A percentile compares a stretch with the other conserved stretches of the same genome.
Conservation (phyloP, 37 sponge, comb jelly and placozoan genomes). For the Agelas oroides region DNA sequence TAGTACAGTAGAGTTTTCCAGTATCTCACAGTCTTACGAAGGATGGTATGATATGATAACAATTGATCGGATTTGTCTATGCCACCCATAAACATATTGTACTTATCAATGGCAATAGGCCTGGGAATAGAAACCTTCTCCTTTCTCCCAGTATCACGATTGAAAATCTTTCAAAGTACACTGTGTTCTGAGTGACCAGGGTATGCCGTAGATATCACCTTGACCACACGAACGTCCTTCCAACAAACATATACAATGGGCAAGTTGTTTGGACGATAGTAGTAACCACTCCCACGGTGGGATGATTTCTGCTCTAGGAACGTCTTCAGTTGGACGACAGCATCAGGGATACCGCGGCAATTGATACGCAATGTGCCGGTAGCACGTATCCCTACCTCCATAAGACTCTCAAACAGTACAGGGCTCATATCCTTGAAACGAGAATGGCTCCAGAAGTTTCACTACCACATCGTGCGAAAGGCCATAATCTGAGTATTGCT, state of each 20-base stretch:
- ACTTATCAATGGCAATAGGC: too few species aligned
- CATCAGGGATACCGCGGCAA: constrained; percentile 20
- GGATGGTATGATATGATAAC: too few species aligned
- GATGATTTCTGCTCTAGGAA: not conserved
- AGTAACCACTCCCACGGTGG: constrained; percentile 15
- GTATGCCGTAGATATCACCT: too few species aligned
- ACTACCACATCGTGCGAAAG: constrained; percentile 8
- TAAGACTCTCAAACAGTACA: constrained; percentile 11
- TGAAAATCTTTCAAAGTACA: too few species aligned
- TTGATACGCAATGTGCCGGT: constrained; percentile 21
- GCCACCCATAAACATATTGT: too few species aligned
- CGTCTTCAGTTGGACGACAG: not conserved
- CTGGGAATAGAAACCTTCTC: too few species aligned
- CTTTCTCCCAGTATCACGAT: too few species aligned
- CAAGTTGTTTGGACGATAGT: not conserved
- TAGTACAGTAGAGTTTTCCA: too few species aligned
- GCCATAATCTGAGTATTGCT: not conserved
- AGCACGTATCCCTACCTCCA: not conserved
- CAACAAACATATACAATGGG: too few species aligned
- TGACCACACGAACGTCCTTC: too few species aligned
- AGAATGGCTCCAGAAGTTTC: not conserved
- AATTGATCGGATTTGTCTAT: not conserved
- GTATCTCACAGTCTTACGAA: too few species aligned
- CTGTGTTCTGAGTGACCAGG: too few species aligned
- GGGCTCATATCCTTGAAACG: constrained; percentile 44